A percentile compares a stretch with the other conserved stretches of the same genome.
phyloP scores from a whole-genome alignment of 2,888 invertebrate species.

The Conus canariensis region DNA sequence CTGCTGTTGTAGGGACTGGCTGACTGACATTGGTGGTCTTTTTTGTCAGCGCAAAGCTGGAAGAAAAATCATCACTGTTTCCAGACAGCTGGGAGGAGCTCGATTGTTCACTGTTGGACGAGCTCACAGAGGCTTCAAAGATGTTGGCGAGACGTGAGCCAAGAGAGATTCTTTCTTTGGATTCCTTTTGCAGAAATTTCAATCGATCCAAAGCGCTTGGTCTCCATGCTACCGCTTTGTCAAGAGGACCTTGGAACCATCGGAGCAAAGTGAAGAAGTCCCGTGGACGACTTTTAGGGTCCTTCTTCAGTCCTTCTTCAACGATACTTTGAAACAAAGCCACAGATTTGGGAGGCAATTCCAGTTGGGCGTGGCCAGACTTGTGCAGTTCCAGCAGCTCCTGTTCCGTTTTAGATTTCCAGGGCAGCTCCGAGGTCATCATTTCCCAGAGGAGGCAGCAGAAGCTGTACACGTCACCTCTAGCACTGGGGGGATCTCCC shows the following conservation, averaged over 20 bases:
- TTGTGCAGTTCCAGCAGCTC: conserved; percentile 22
- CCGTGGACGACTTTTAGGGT: conserved; percentile 54
- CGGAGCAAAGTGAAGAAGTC: conserved; percentile 41
- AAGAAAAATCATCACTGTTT: background rate
- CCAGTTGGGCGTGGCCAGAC: conserved; percentile 48
- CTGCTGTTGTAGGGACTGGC: background rate
- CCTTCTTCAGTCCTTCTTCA: conserved; percentile 59
- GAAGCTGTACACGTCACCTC: conserved; percentile 79
- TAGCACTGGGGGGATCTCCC: conserved; percentile 70
- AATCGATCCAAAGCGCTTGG: conserved; percentile 8
- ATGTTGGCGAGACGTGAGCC: no score
- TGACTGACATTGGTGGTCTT: background rate
- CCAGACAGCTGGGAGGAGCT: background rate
- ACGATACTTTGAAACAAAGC: conserved; percentile 56
- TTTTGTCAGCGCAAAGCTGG: background rate
- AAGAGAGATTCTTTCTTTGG: conserved; percentile 3
- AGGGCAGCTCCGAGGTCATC: conserved; percentile 35
- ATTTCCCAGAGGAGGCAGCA: conserved; percentile 80
- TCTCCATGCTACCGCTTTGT: conserved; percentile 32
- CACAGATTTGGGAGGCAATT: conserved; percentile 45
- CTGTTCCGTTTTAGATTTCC: background rate
- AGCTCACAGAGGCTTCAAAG: background rate
- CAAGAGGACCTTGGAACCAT: conserved; percentile 43
- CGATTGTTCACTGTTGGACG: background rate
- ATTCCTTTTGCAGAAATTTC: conserved; percentile 18